Evolutionary conservation across 1,140 invertebrate genomes (phyloP), one percentile per base, ranked within the genome.

Genomic region (Drosophila navojoa): DNA sequence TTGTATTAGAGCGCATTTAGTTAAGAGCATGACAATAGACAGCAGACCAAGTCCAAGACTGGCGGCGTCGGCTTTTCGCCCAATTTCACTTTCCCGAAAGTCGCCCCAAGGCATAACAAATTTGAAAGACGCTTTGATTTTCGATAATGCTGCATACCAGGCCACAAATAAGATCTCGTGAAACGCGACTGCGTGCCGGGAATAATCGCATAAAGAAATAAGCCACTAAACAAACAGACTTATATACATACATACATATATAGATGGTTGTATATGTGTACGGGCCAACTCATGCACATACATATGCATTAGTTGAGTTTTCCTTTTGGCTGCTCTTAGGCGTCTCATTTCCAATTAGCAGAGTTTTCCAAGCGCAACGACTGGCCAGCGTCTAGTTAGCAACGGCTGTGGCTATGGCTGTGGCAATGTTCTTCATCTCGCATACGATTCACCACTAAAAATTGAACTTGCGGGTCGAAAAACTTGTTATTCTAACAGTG

Each of bases 401-500:
- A 52, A 53, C 38, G 59, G 44, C 60, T 66, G 35, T 22, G 4
- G 15, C 15, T 45, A 45, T 5, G 15, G 15, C 15, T 47, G 67
- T 38, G 61, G 16, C 15, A n/a, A 71, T 38, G 61, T 80, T 79
- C 70, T 44, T 70, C 63, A 42, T 44, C 61, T 62, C 53, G 27
- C 27, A 29, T 29, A 6, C 27, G 4, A 29, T 29, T 29, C 27
- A 29, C 27, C 5, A 45, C 62, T 35, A 71, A 81, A 77, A 73
- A 74, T 59, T 68, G 44, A 75, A 71, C 69, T 53, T 42, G 54
- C 52, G 58, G 45, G 64, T 52, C 47, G 42, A 35, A 53, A 67
- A 80, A 77, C 75, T 77, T 77, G 78, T 81, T 86, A 73, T 69
- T 69, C 61, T 72, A 74, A 74, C 67, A 59, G 52, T 71, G 52